Base-by-base conservation (phyloP, 2,113 vertebrate species). In the Oryzias javanicus region DNA sequence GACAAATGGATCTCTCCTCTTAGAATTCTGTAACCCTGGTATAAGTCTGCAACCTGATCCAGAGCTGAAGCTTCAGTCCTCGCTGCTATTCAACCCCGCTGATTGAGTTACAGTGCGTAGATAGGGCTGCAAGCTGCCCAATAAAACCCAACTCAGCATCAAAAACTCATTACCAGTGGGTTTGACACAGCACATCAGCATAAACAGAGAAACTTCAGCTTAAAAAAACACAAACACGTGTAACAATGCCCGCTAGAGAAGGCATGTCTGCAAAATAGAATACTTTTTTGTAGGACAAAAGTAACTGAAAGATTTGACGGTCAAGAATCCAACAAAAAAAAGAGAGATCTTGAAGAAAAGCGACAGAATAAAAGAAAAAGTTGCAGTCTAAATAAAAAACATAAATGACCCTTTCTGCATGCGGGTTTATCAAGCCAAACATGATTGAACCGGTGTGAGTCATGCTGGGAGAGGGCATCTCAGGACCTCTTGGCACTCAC, bases 41-140 rank as follows among this genome's bases (percentile, higher is more conserved):
- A 67, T 27, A 74, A 70, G 70, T 54, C 76, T 71, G 90, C 80
- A 90, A 91, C 83, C 61, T 35, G 83, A 91, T 64, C 62, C 77
- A 44, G 59, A 63, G 65, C 76, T 85, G 81, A 76, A 86, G 65
- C 72, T 55, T 7, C 60, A 80, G 80, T 76, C 83, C 50, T 49
- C 52, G 42, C 61, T 71, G 88, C 60, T 66, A 90, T 69, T 71
- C 64, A 80, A 89, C 75, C 80, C 70, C 15, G 49, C 52, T 42
- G 85, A 89, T 90, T 78, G 61, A 76, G 73, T 90, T 89, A 90
- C 90, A 17, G 65, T 59, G 25, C 41, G 45, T 24, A 50, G 72
- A 62, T 51, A 60, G 42, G 60, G 77, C 67, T 76, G 57, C 78
- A 64, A 74, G 35, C 54, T 59, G 19, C 50, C 72, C 48, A 53